These are phyloP conservation scores for Corythoichthys intestinalis DNA, from an alignment of 2,113 vertebrate genomes.

Conservation along the genomic window DNA sequence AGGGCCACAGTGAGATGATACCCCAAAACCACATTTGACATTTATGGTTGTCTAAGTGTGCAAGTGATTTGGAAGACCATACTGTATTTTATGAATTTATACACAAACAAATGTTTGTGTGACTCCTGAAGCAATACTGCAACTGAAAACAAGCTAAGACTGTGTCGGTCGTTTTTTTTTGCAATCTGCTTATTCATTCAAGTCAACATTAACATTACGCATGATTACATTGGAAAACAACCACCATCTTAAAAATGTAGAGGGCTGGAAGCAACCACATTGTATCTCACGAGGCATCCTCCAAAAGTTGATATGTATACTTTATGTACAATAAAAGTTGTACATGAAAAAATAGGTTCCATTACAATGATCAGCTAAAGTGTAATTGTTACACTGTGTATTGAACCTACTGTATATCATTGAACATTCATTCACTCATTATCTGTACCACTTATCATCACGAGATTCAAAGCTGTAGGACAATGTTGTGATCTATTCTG, in stretches of 20 bases:
- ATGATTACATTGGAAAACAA: background rate
- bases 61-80: conserved; percentile 27
- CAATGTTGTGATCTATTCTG: background rate
- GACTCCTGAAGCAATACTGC: conserved; percentile 1
- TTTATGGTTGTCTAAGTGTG: conserved; percentile 28
- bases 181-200: background rate
- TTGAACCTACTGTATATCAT: background rate
- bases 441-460: no score
- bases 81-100: conserved; percentile 23
- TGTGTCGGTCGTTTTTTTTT: background rate
- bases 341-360: background rate
- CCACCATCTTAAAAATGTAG: background rate
- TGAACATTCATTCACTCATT: no score
- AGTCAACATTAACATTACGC: background rate
- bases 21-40: conserved; percentile 28
- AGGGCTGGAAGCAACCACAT: background rate
- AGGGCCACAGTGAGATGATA: conserved; percentile 24
- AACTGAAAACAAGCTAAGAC: background rate
- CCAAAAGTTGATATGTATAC: background rate
- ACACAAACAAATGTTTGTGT: conserved; percentile 23
- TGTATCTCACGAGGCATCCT: background rate
- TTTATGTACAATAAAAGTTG: no score
- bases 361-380: background rate
- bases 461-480: background rate
- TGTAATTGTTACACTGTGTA: background rate